Evolutionary conservation across 2,113 vertebrate genomes (phyloP), one percentile per base, ranked within the genome.

Genomic region (Oenanthe melanoleuca): DNA sequence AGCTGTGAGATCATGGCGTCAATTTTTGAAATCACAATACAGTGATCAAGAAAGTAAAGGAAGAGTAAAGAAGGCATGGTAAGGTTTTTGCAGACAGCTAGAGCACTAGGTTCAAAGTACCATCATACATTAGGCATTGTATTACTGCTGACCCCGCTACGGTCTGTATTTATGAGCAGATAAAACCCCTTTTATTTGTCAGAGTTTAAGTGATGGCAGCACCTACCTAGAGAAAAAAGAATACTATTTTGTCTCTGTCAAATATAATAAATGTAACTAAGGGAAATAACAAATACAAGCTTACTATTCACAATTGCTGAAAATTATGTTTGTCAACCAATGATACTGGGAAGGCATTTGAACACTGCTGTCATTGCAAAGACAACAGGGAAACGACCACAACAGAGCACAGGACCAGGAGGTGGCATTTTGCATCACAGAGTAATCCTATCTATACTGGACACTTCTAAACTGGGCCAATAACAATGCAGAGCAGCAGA

Each of bases 371-470:
- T 21, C n/a, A 45, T 3, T 20, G 22, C 19, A 79, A 81, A 87
- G 40, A 42, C 45, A 87, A 47, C 0, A 7, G 31, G 21, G 24
- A 75, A 74, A 13, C 0, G 0, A 74, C 12, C 25, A 31, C 12
- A 1, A 8, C 20, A 59, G 15, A 84, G 24, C 11, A n/a, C 0
- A 55, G 21, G 37, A 64, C 26, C 31, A 45, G 47, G 6, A 66
- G 25, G 17, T 53, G 31, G 40, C 38, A 40, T n/a, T 72, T 38
- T 56, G n/a, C 56, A 34, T 11, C n/a, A 19, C 9, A 17, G 6
- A 52, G 19, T 19, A 64, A 63, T 37, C n/a, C 12, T 1, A 0
- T 19, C 42, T 28, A 8, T 10, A 47, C 0, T 6, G 34, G 29
- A 28, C 3, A 5, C 9, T 65, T 71, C 38, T 81, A 34, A 80